Base-by-base conservation (phyloP, 2,113 vertebrate species). In the Anhinga rufa region DNA sequence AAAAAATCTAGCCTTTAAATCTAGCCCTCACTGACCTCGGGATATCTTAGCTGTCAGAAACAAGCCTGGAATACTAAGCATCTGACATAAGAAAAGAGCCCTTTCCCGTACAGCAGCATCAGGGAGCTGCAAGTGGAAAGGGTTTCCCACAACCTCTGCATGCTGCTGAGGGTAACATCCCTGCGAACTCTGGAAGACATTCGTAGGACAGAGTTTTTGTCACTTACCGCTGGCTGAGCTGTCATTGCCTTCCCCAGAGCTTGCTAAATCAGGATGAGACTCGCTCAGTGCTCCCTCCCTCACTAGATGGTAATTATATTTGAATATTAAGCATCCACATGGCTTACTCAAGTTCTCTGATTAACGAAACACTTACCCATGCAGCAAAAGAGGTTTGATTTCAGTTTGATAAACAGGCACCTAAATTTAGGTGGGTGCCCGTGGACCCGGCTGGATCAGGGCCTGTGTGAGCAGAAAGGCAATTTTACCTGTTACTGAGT, bases 281-380 rank as follows among this genome's bases (percentile, higher is more conserved):
- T 77, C 9, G 4, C 40, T 82, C 66, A 25, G 49, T 42, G 19
- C 65, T 76, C 74, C 32, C 70, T 92, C 68, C 32, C 48, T 70
- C 61, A 8, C 66, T 46, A 64, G 54, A 77, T 85, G 46, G 54
- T 82, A 82, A 93, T 91, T 82, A 24, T 54, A 69, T 87, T 90
- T 94, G 58, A 90, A 92, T 95, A 94, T 83, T 88, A 86, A 96
- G 69, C 78, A 94, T 66, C 66, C 42, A 51, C 46, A 6, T 32
- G 57, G 52, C 57, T 93, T 87, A 66, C 68, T 24, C 55, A 66
- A 82, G 89, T 69, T 86, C 60, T 17, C 62, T 85, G 84, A 85
- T 93, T 91, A 90, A 68, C 52, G 72, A 65, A 87, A 54, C 40
- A 10, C 52, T 92, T 84, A 52, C 20, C 92, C 15, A 8, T 32